phyloP scores from a whole-genome alignment of 2,888 invertebrate genomes.

The Lamproptera curius region DNA sequence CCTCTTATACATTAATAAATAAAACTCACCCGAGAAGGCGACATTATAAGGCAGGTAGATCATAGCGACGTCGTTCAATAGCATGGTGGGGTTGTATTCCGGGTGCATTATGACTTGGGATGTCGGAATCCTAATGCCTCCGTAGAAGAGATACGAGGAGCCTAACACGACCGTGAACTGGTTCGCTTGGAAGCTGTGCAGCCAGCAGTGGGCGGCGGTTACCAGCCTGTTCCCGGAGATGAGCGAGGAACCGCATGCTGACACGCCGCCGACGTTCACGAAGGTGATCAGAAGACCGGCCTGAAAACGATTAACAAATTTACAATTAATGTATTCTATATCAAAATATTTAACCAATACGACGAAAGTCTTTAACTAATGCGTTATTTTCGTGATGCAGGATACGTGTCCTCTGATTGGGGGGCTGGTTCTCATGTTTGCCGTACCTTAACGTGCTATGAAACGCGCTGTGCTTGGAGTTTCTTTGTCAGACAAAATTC shows the following conservation, averaged over 20 bases:
- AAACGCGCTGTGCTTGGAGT: no score
- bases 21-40: constrained; percentile 31
- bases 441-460: no score
- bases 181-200: constrained; percentile 38
- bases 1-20: no score
- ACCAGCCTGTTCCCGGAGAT: constrained; percentile 38
- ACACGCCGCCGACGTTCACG: constrained; percentile 33
- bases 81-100: constrained; percentile 30
- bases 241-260: constrained; percentile 49
- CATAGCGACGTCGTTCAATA: constrained; percentile 49
- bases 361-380: no score
- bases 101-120: constrained; percentile 42
- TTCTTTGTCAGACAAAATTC: no score
- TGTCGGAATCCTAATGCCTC: constrained; percentile 44
- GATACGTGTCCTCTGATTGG: no score
- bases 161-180: constrained; percentile 47
- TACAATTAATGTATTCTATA: not conserved
- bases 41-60: constrained; percentile 41
- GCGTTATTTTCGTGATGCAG: no score
- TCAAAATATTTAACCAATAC: no score
- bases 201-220: constrained; percentile 61
- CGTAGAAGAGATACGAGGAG: constrained; percentile 40
- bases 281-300: constrained; percentile 48
- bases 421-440: no score
- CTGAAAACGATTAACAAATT: constrained; percentile 31